Conservation (phyloP, 30 jellyfish, hydroid and myxozoan genomes). For the Hydractinia echinata region DNA sequence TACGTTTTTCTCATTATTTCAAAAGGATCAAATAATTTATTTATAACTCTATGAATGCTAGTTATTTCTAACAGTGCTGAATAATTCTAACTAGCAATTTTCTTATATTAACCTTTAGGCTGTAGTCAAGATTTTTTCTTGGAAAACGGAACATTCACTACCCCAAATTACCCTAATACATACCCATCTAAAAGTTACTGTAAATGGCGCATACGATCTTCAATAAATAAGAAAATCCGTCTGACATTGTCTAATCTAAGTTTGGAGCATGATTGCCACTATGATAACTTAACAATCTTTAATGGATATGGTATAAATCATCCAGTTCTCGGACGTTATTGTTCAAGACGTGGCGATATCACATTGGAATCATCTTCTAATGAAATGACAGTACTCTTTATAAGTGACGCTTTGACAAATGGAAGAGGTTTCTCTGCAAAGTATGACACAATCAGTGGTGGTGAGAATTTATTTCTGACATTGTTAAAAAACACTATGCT, state of each 20-base stretch:
- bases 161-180: constrained; percentile 69
- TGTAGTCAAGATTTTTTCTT: constrained; percentile 62
- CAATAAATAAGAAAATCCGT: constrained; percentile 42
- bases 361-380: constrained; percentile 47
- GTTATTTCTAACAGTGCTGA: no score
- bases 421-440: constrained; percentile 40
- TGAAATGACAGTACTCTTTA: constrained; percentile 55
- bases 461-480: neutral
- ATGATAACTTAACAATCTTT: constrained; percentile 49
- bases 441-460: constrained; percentile 8
- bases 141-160: constrained; percentile 49
- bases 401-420: constrained; percentile 38
- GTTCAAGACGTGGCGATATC: constrained; percentile 51
- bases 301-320: constrained; percentile 66
- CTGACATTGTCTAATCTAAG: constrained; percentile 29
- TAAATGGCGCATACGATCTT: constrained; percentile 61
- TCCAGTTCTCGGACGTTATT: constrained; percentile 48
- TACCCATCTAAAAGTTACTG: constrained; percentile 61
- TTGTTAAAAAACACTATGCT: neutral
- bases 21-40: no score
- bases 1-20: no score
- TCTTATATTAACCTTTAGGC: constrained; percentile 23
- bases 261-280: constrained; percentile 33
- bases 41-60: no score
- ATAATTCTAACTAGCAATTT: neutral